These are phyloP conservation scores for Gymnocheta viridis DNA, from an alignment of 2,888 invertebrate genomes.

Conservation along the genomic window DNA sequence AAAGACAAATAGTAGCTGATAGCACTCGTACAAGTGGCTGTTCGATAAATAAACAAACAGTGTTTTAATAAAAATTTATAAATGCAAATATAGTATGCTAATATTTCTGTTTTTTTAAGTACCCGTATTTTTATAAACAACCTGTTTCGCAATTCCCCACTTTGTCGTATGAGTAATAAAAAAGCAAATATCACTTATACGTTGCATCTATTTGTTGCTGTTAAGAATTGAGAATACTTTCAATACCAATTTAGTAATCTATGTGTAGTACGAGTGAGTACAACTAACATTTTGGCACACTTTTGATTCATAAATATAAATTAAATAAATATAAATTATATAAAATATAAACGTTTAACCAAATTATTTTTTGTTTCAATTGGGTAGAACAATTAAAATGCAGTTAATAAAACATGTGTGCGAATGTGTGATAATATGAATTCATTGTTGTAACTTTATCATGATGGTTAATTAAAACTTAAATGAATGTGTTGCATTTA, in stretches of 20 bases:
- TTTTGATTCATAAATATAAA: not conserved
- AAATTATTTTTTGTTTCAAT: not conserved
- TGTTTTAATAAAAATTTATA: too few relatives aligned
- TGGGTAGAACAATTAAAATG: not conserved
- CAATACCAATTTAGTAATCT: too few relatives aligned
- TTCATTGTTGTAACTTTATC: slow-evolving; percentile 3
- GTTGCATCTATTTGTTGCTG: not conserved
- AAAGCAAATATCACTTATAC: not conserved
- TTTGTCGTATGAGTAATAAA: not conserved
- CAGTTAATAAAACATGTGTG: slow-evolving; percentile 3
- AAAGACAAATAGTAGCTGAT: too few relatives aligned
- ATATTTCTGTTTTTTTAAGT: too few relatives aligned
- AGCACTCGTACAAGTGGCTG: too few relatives aligned
- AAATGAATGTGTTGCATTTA: slow-evolving; percentile 45
- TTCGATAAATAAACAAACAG: too few relatives aligned
- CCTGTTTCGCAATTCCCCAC: too few relatives aligned
- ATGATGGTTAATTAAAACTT: slow-evolving; percentile 59
- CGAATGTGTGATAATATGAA: not conserved
- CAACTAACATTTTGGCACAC: not conserved
- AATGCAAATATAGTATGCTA: too few relatives aligned
- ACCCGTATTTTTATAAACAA: too few relatives aligned
- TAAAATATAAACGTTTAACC: not conserved
- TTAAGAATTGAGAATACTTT: too few relatives aligned
- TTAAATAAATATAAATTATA: not conserved
- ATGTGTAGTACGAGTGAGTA: too few relatives aligned